Conservation (phyloP, 2,797 vertebrate species). For the Mustela erminea region DNA sequence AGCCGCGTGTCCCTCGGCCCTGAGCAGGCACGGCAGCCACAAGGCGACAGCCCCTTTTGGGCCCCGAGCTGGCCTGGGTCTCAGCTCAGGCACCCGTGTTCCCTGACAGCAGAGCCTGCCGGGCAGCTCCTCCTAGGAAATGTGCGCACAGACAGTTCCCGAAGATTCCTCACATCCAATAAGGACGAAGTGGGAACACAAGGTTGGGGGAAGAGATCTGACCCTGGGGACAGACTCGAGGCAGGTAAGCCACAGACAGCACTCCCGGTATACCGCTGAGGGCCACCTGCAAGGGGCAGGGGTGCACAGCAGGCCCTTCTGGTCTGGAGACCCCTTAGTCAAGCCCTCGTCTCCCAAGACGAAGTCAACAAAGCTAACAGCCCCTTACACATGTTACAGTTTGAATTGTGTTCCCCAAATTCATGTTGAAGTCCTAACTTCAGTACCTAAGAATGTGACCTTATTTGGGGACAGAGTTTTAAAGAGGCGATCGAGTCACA, state of each 20-base stretch:
- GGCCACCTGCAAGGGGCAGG: no score
- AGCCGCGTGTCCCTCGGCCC: not conserved
- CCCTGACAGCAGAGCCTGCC: not conserved
- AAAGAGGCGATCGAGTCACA: not conserved
- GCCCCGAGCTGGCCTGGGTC: accelerated
- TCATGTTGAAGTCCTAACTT: not conserved
- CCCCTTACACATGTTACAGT: not conserved
- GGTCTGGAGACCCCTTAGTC: not conserved
- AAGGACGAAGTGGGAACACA: not conserved
- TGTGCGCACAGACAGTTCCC: accelerated
- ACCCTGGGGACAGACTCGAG: not conserved
- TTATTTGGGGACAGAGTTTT: not conserved
- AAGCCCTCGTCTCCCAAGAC: not conserved
- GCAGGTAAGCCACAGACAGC: accelerated
- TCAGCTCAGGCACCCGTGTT: accelerated
- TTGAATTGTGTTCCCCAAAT: not conserved
- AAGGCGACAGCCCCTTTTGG: not conserved
- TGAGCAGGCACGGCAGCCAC: not conserved
- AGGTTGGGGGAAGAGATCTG: not conserved
- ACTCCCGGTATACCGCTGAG: accelerated
- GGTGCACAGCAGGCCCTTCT: not conserved
- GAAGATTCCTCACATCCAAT: not conserved
- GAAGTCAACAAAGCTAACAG: not conserved
- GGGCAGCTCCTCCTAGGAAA: not conserved
- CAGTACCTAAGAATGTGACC: not conserved